Base-by-base conservation (phyloP, 1,140 invertebrate genomes). In the Drosophila takahashii region DNA sequence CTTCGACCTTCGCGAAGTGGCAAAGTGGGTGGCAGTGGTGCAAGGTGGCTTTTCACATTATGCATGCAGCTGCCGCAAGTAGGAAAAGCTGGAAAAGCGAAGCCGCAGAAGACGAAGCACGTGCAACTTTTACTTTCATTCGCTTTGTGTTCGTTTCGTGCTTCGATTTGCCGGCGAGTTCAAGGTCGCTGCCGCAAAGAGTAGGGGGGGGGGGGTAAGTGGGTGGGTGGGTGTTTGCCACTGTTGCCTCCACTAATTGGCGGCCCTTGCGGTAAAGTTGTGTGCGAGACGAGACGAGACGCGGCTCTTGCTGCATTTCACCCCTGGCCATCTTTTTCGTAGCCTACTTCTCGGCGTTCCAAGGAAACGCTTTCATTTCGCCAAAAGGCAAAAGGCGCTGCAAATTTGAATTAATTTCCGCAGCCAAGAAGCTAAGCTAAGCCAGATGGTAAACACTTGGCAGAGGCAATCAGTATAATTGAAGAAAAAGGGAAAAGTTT, bases 91-190 rank as follows among this genome's bases (percentile, higher is more conserved):
- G 22, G 16, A 16, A 53, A 61, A 36, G 48, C 51, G 36, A 48
- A 15, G 47, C 47, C 36, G 44, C 10, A 52, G 42, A 69, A 56
- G 64, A 69, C 51, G 67, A 34, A 62, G 74, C 74, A 81, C 67
- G 71, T 84, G 76, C 61, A 71, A 87, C 83, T 86, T 86, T 86
- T 76, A 87, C 83, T 86, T 87, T 86, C 83, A 65, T 71, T 86
- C 60, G 65, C 69, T 51, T 79, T 76, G 48, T 72, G 60, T 75
- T 67, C 57, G 67, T 70, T 86, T 78, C 78, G 76, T 86, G 75
- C 75, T 80, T 76, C 73, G 70, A 73, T 79, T 81, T 61, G 74
- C 83, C 74, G 83, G 81, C 78, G 83, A 86, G 83, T 86, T 86
- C 83, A 86, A 86, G 83, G 83, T 73, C 80, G 74, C 47, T 44